Base-by-base conservation (phyloP, 2,888 invertebrate species). In the Clivina fossor region DNA sequence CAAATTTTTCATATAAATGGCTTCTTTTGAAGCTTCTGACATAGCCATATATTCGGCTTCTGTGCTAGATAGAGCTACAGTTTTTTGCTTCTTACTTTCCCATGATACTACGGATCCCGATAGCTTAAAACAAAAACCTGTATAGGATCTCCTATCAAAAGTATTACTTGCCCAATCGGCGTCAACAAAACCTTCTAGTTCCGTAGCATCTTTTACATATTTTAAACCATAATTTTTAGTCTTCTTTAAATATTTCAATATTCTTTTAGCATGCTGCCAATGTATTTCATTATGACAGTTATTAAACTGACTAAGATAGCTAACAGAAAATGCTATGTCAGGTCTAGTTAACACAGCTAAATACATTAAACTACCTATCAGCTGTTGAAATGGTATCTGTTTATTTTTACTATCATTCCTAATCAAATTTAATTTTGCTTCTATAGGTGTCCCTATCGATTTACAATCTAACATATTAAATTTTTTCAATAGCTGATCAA, bases 131-230 rank as follows among this genome's bases (percentile, higher is more conserved):
- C 58, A 15, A 30, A 44, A 30, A 54, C 60, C 15, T 60, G 65
- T 67, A 57, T 63, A 69, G 16, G 73, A 76, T 67, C 70, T 74
- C 68, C 74, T 69, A 47, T 62, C 58, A 3, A 28, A 9, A 18
- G 22, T 26, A 50, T 60, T 40, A 16, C 28, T 26, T 13, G 51
- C 63, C 60, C 62, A 66, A 57, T 63, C 64, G 18, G 63, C 60
- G 53, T 62, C 65, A 16, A 60, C 62, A 60, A 37, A 63, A 24
- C 63, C 61, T 35, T 37, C 9, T 40, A 65, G 26, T 22, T 57
- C 43, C 8, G 33, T 13, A 38, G 50, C 50, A 13, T 28, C 56
- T 22, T 57, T 58, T 44, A 9, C 32, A 58, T 54, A 64, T 26
- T 37, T 50, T 33, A 61, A 46, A 46, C 57, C 51, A 50, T 55